Evolutionary conservation across 2,113 vertebrate species (phyloP).

Genomic region (Rhynchopsitta pachyrhyncha): DNA sequence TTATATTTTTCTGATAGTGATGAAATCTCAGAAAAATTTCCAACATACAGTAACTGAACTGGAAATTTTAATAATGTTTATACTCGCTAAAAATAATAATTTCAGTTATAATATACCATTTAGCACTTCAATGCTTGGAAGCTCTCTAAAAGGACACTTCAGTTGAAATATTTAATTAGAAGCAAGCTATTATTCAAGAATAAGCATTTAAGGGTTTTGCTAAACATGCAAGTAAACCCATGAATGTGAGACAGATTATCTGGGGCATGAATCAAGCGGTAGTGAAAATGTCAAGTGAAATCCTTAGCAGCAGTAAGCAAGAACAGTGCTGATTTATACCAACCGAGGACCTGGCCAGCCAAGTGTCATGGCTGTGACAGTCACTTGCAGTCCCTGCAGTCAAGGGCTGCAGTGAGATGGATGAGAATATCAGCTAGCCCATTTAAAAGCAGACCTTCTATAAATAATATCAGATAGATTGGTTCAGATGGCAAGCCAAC

Average conservation of each 20-base stretch:
- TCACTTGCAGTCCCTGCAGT: not conserved
- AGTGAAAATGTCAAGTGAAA: conserved; percentile 45
- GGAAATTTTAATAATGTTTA: not conserved
- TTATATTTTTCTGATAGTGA: not conserved
- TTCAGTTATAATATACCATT: not conserved
- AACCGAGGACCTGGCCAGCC: not conserved
- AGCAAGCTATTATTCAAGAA: not conserved
- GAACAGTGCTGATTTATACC: conserved; percentile 20
- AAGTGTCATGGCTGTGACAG: conserved; percentile 8
- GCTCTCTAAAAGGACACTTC: not conserved
- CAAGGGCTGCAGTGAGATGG: not conserved
- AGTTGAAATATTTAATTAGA: not conserved
- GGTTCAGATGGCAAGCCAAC: conserved; percentile 28
- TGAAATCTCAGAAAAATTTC: not conserved
- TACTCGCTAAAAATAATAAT: not conserved
- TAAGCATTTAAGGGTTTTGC: not conserved
- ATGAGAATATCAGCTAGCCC: not conserved
- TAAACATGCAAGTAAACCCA: not conserved
- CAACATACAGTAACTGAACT: not conserved
- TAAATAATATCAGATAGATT: conserved; percentile 38
- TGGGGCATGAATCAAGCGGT: not conserved
- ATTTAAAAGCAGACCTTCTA: conserved; percentile 33
- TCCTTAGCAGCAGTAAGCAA: not conserved
- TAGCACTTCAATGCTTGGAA: not conserved
- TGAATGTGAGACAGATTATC: not conserved